Evolutionary conservation across 2,113 vertebrate species (phyloP).

Genomic region (Myiozetetes cayanensis): DNA sequence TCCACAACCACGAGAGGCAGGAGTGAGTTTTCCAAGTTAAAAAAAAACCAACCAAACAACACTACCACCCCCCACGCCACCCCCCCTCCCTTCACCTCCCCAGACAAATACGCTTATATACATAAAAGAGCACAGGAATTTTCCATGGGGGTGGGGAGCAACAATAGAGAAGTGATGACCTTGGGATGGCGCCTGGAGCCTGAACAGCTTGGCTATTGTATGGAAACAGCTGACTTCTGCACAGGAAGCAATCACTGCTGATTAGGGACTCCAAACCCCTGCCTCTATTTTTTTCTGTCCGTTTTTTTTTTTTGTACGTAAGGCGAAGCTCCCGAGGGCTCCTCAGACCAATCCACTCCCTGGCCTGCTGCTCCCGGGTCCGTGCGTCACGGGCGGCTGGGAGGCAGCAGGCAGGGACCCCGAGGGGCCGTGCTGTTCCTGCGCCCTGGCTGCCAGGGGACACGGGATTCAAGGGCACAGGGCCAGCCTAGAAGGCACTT

Average conservation of each 20-base stretch:
- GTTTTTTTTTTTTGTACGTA: not conserved
- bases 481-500: not conserved
- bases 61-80: not conserved
- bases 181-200: slow-evolving; percentile 79
- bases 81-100: not conserved
- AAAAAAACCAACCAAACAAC: not conserved
- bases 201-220: slow-evolving; percentile 59
- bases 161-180: slow-evolving; percentile 72
- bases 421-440: not conserved
- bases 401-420: not conserved
- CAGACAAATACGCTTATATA: not conserved
- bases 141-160: slow-evolving; percentile 58
- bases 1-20: slow-evolving; percentile 22
- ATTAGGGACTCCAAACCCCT: slow-evolving; percentile 54
- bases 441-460: not conserved
- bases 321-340: not conserved
- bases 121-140: slow-evolving; percentile 58
- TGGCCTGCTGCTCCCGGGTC: not conserved
- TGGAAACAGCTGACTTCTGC: slow-evolving; percentile 77
- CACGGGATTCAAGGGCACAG: not conserved
- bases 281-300: not conserved
- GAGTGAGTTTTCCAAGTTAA: not conserved
- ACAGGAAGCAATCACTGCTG: slow-evolving; percentile 76
- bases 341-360: not conserved
- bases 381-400: rapidly evolving